Evolutionary conservation across 2,888 invertebrate genomes (phyloP).

Genomic region (Cabera pusaria): DNA sequence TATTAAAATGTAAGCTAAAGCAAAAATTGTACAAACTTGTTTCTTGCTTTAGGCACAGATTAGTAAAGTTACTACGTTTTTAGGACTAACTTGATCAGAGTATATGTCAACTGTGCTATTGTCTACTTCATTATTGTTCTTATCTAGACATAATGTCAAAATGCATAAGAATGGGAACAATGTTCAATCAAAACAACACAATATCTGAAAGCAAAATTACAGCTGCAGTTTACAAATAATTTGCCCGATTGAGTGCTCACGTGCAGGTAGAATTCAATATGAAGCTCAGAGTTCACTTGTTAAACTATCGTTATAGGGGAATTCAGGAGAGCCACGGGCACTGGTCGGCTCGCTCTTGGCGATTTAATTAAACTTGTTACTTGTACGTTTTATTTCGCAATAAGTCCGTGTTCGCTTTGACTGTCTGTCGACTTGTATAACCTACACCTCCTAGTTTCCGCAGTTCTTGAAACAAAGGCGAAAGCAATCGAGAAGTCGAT

Average conservation of each 20-base stretch:
- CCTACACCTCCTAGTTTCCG: slow-evolving; percentile 36
- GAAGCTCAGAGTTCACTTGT: slow-evolving; percentile 73
- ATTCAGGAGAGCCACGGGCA: slow-evolving; percentile 51
- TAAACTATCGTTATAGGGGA: slow-evolving; percentile 74
- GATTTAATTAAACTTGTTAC: slow-evolving; percentile 83
- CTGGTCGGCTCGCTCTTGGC: slow-evolving; percentile 58
- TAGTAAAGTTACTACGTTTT: too few species aligned
- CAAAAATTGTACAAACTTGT: too few species aligned
- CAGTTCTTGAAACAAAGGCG: slow-evolving; percentile 8
- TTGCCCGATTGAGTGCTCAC: slow-evolving; percentile 55
- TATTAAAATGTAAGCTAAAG: too few species aligned
- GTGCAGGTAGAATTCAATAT: slow-evolving; percentile 62
- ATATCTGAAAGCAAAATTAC: slow-evolving; percentile 38
- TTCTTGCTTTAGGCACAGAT: too few species aligned
- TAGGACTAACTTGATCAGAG: too few species aligned
- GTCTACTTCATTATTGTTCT: too few species aligned
- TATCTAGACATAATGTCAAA: too few species aligned
- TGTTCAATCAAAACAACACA: slow-evolving; percentile 23
- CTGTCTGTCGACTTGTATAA: slow-evolving; percentile 61
- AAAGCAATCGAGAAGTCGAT: slow-evolving; percentile 3
- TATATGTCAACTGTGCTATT: too few species aligned
- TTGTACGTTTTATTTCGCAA: slow-evolving; percentile 80
- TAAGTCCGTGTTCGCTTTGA: slow-evolving; percentile 70
- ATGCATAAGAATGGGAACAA: slow-evolving; percentile 22
- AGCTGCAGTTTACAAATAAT: slow-evolving; percentile 47